These are phyloP conservation scores for Drosophila borborema DNA, from an alignment of 2,888 invertebrate species.

Conservation along the genomic window DNA sequence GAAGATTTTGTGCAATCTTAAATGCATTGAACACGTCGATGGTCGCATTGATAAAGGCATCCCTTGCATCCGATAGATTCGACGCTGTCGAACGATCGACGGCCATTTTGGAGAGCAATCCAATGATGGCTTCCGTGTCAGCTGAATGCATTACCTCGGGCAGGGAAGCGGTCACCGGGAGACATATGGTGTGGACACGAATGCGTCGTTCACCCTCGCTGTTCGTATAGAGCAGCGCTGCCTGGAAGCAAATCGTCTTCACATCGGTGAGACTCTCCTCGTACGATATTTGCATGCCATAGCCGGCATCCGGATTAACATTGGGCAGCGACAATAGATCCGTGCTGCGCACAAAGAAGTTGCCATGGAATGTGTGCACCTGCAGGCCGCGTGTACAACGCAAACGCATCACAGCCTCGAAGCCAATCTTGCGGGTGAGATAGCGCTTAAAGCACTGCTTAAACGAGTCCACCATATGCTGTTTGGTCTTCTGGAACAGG, in stretches of 20 bases:
- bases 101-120: slow-evolving; percentile 98
- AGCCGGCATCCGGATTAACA: slow-evolving; percentile 98
- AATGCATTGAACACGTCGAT: slow-evolving; percentile 94
- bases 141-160: slow-evolving; percentile 95
- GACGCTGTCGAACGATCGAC: slow-evolving; percentile 95
- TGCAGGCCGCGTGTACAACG: slow-evolving; percentile 96
- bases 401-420: slow-evolving; percentile 99
- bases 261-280: slow-evolving; percentile 95
- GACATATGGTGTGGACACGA: slow-evolving; percentile 97
- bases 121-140: slow-evolving; percentile 97
- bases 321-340: slow-evolving; percentile 98
- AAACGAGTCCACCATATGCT: slow-evolving; percentile 90
- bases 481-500: slow-evolving; percentile 90
- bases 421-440: slow-evolving; percentile 97
- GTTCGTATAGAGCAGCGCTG: slow-evolving; percentile 98
- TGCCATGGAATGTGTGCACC: slow-evolving; percentile 99
- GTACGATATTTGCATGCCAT: slow-evolving; percentile 97
- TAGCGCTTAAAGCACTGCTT: slow-evolving; percentile 93
- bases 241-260: slow-evolving; percentile 97
- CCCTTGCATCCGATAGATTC: slow-evolving; percentile 96
- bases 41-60: slow-evolving; percentile 97
- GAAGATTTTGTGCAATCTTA: slow-evolving; percentile 88
- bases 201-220: slow-evolving; percentile 98
- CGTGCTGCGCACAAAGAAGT: slow-evolving; percentile 99
- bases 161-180: slow-evolving; percentile 94